Evolutionary conservation across 2,888 invertebrate species (phyloP).

Genomic region (Drosophila ezoana): DNA sequence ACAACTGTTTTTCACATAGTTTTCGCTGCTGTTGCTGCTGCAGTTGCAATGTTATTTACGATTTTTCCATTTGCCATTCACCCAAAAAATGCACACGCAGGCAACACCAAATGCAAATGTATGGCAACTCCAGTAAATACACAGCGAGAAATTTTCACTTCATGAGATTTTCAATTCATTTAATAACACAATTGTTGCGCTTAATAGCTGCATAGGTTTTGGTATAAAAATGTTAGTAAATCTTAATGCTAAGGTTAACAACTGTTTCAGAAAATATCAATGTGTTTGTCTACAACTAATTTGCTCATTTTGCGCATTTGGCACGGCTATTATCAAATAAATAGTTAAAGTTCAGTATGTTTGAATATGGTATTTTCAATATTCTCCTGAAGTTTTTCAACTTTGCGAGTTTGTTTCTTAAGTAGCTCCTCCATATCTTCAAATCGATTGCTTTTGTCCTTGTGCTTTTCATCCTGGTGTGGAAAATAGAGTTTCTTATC

Average conservation of each 20-base stretch:
- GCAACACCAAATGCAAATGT: constrained; percentile 18
- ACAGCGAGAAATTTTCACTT: constrained; percentile 28
- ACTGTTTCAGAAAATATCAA: constrained; percentile 36
- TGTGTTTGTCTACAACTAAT: constrained; percentile 43
- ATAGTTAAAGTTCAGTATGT: constrained; percentile 90
- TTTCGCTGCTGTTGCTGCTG: constrained; percentile 39
- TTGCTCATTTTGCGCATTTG: constrained; percentile 69
- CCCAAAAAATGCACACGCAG: constrained; percentile 44
- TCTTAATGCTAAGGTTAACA: constrained; percentile 30
- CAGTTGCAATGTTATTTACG: constrained; percentile 61
- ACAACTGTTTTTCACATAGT: constrained; percentile 45
- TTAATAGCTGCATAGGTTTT: constrained; percentile 41
- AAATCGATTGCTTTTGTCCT: constrained; percentile 88
- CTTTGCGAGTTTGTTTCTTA: constrained; percentile 93
- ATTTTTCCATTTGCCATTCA: constrained; percentile 57
- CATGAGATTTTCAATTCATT: constrained; percentile 34
- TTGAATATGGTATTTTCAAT: constrained; percentile 91
- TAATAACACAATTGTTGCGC: constrained; percentile 17
- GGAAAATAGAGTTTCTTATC: not conserved
- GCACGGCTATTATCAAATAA: constrained; percentile 22
- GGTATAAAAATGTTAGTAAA: constrained; percentile 36
- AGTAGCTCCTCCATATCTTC: constrained; percentile 90
- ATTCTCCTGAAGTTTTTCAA: constrained; percentile 93
- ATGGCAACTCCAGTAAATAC: constrained; percentile 39
- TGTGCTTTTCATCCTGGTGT: constrained; percentile 86